Conservation (phyloP, 2,888 invertebrate species). For the Athalia rosae region DNA sequence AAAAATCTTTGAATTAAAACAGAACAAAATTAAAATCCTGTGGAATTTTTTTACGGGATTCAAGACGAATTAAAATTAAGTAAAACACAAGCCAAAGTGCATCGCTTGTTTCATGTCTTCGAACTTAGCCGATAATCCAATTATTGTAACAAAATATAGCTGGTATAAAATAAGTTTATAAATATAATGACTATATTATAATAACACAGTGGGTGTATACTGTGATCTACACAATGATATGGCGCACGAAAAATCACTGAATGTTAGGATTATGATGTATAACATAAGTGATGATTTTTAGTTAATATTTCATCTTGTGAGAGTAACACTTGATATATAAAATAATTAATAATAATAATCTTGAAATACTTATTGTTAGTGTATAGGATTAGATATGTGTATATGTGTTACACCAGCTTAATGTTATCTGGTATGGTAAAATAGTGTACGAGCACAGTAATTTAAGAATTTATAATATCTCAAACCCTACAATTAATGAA, state of each 20-base stretch:
- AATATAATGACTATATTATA: not conserved
- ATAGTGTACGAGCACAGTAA: constrained; percentile 24
- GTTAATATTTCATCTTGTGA: constrained; percentile 15
- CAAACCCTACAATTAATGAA: not conserved
- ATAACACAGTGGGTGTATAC: constrained; percentile 24
- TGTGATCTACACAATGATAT: constrained; percentile 42
- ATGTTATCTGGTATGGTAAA: constrained; percentile 33
- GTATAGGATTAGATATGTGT: constrained; percentile 12
- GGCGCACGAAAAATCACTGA: constrained; percentile 40
- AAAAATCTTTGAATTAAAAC: not conserved
- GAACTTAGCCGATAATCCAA: constrained; percentile 31
- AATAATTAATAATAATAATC: constrained; percentile 4
- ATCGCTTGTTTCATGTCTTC: constrained; percentile 44
- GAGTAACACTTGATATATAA: constrained; percentile 2
- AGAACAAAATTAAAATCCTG: constrained; percentile 32
- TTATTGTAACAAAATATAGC: constrained; percentile 16
- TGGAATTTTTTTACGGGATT: constrained; percentile 30
- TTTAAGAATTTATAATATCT: constrained; percentile 26
- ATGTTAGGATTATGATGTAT: constrained; percentile 23
- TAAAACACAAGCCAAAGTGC: constrained; percentile 37
- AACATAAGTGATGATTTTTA: constrained; percentile 14
- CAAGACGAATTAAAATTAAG: constrained; percentile 41
- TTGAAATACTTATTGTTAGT: constrained; percentile 15
- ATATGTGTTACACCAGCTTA: constrained; percentile 29
- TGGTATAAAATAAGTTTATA: constrained; percentile 38